A percentile compares a stretch with the other conserved stretches of the same genome.
These are phyloP conservation scores for Setipinna tenuifilis DNA, from an alignment of 2,797 vertebrate species.

Conservation along the genomic window DNA sequence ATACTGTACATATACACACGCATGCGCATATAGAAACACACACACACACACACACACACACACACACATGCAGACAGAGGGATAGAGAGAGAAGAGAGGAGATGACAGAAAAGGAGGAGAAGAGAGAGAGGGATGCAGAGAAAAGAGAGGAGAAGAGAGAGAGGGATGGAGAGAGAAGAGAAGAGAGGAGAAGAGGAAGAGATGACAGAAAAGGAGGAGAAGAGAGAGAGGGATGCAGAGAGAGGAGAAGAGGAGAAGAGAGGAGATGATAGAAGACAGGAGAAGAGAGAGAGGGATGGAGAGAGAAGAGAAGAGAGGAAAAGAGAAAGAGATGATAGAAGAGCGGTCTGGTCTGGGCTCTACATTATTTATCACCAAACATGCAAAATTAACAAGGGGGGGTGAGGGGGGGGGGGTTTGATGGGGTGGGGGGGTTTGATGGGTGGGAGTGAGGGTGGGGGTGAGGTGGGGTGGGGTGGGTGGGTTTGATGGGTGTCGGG, in stretches of 20 bases:
- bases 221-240: not conserved
- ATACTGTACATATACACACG: not conserved
- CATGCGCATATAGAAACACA: not conserved
- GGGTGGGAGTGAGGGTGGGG: too few relatives aligned
- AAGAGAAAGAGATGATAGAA: too few relatives aligned
- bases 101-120: constrained; percentile 15
- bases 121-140: not conserved
- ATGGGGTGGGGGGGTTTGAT: constrained; percentile 48
- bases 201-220: not conserved
- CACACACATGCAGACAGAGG: not conserved
- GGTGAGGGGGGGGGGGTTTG: too few relatives aligned
- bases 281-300: not conserved
- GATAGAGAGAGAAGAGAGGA: not conserved
- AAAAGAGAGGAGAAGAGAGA: too few relatives aligned
- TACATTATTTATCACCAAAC: constrained; percentile 58
- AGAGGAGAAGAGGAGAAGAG: not conserved
- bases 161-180: not conserved
- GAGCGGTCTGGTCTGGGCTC: not conserved
- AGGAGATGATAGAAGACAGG: not conserved
- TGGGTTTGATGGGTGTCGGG: constrained; percentile 48
- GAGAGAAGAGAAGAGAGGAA: not conserved
- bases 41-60: not conserved
- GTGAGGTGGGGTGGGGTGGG: too few relatives aligned
- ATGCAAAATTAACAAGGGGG: constrained; percentile 46
- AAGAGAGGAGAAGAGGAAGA: not conserved